phyloP scores from a whole-genome alignment of 2,888 invertebrate species.

The Callinectes sapidus region DNA sequence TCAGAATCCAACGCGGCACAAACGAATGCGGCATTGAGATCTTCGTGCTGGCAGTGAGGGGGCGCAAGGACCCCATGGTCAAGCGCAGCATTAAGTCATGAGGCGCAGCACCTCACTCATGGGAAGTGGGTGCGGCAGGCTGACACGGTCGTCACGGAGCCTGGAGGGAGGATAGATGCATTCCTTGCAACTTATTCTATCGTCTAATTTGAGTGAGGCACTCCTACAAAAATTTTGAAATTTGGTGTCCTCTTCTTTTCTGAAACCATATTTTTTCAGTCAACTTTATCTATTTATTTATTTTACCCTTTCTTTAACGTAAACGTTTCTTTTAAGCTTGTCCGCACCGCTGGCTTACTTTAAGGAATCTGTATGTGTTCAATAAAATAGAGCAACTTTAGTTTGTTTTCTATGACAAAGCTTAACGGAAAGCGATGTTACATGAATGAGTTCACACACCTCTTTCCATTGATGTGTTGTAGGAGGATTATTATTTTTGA shows the following conservation, averaged over 20 bases:
- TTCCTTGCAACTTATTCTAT: no score
- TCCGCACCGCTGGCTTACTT: neutral
- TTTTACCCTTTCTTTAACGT: neutral
- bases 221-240: no score
- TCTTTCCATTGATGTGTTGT: no score
- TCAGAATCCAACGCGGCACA: slow-evolving; percentile 88
- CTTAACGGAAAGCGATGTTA: no score
- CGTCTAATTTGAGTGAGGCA: neutral
- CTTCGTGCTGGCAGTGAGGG: slow-evolving; percentile 89
- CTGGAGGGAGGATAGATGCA: neutral
- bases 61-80: slow-evolving; percentile 74
- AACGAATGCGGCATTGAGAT: slow-evolving; percentile 95
- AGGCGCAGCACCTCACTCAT: neutral
- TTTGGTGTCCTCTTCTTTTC: neutral
- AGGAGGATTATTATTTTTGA: no score
- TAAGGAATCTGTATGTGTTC: neutral
- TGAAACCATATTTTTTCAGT: neutral
- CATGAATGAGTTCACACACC: no score
- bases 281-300: neutral
- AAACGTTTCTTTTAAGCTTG: neutral
- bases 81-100: neutral
- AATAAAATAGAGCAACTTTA: neutral
- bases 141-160: no score
- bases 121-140: no score
- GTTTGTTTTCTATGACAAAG: neutral